Base-by-base conservation (phyloP, 2,113 vertebrate genomes). In the Panurus biarmicus region DNA sequence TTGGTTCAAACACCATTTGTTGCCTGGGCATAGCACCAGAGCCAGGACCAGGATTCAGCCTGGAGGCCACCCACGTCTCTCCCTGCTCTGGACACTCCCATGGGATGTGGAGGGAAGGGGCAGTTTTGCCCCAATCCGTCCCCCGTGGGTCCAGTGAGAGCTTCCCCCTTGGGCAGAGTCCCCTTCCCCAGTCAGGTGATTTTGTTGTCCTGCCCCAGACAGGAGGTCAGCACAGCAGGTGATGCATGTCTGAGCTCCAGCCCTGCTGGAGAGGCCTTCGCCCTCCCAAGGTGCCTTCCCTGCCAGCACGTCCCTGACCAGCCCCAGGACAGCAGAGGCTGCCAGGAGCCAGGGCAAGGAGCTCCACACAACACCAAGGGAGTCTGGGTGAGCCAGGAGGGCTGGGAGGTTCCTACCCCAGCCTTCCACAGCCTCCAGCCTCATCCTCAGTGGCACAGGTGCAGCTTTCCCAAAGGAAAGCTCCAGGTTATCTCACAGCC, bases 1-100 rank as follows among this genome's bases (percentile, higher is more conserved):
- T 3, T 24, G 42, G 44, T 7, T 56, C 58, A 44, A 62, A 29
- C 71, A 35, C 64, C 19, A 0, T 20, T 40, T 47, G 54, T 13
- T 21, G 5, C 35, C 70, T 44, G 74, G 48, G 69, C 35, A 60
- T 36, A 33, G 66, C 69, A 24, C 14, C 40, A 69, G n/a, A 60
- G 22, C n/a, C 45, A 44, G 40, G 65, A 44, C 4, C 12, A 1
- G 45, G 18, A 19, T 20, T 44, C 26, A 31, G 19, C 33, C 79
- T 48, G 61, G 72, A 58, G 57, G 18, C 36, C 60, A 50, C 1
- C 0, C 19, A 26, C 0, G 0, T 24, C 61, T 19, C n/a, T 36
- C 28, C 10, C 44, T 40, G 53, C 58, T 73, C 75, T 64, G 56
- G 35, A 14, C 4, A 2, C 11, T 60, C 6, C 54, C 26, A 9